These are phyloP conservation scores for Caenorhabditis uteleia DNA, from an alignment of 2,888 invertebrate genomes.

Conservation along the genomic window DNA sequence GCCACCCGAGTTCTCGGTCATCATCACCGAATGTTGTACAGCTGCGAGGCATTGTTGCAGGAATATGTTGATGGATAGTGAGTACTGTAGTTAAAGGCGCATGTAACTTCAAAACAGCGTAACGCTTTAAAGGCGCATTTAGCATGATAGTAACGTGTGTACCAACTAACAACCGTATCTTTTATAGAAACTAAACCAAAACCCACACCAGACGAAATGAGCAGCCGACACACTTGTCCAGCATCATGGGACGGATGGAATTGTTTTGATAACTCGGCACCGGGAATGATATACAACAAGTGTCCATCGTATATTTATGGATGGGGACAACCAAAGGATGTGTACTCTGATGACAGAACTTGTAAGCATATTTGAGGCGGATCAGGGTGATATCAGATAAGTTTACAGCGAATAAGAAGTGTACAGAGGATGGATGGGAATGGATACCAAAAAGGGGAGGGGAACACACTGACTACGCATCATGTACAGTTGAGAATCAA, in stretches of 20 bases:
- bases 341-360: constrained; percentile 10
- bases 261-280: constrained; percentile 55
- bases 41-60: constrained; percentile 59
- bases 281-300: constrained; percentile 31
- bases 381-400: constrained; percentile 12
- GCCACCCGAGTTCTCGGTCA: constrained; percentile 48
- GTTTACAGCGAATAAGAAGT: constrained; percentile 43
- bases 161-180: too few relatives aligned
- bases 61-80: constrained; percentile 42
- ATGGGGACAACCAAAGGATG: constrained; percentile 3
- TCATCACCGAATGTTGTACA: constrained; percentile 58
- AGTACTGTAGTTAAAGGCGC: too few relatives aligned
- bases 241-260: constrained; percentile 69
- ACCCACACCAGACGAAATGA: not conserved
- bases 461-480: constrained; percentile 55
- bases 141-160: too few relatives aligned
- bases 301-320: constrained; percentile 64
- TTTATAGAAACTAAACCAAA: too few relatives aligned
- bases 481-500: constrained; percentile 27
- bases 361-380: not conserved
- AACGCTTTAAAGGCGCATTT: not conserved
- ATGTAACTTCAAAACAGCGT: too few relatives aligned
- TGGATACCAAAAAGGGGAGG: constrained; percentile 5
- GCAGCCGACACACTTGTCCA: constrained; percentile 57
- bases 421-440: constrained; percentile 41